Conservation (phyloP, 2,113 vertebrate genomes). For the Dunckerocampus dactyliophorus region DNA sequence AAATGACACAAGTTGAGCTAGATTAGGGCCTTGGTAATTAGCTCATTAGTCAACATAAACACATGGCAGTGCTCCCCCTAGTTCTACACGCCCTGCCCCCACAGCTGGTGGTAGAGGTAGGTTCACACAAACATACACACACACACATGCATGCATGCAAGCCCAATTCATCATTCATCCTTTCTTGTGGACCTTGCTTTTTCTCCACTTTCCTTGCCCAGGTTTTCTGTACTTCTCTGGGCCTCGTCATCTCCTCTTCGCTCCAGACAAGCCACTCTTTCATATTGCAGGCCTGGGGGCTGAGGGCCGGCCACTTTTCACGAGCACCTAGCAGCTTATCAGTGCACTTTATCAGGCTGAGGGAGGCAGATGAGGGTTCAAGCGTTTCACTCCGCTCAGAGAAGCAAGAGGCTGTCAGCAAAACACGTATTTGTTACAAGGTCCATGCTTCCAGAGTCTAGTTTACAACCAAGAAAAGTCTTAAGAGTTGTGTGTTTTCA, state of each 20-base stretch:
- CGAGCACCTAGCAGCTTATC: slow-evolving; percentile 83
- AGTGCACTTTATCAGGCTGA: slow-evolving; percentile 92
- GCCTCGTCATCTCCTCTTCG: slow-evolving; percentile 47
- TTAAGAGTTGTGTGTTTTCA: slow-evolving; percentile 25
- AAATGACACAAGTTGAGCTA: slow-evolving; percentile 71
- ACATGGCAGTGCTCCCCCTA: slow-evolving; percentile 53
- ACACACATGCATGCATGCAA: slow-evolving; percentile 24
- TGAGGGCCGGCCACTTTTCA: slow-evolving; percentile 74
- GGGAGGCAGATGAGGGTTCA: slow-evolving; percentile 86
- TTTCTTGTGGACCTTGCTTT: slow-evolving; percentile 42
- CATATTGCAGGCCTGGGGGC: slow-evolving; percentile 75
- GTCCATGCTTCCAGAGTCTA: slow-evolving; percentile 42
- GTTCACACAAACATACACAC: slow-evolving; percentile 22
- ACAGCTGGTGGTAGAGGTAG: slow-evolving; percentile 63
- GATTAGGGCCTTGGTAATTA: slow-evolving; percentile 72
- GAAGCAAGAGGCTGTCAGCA: slow-evolving; percentile 66
- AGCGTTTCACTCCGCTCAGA: slow-evolving; percentile 77
- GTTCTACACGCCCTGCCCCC: slow-evolving; percentile 38
- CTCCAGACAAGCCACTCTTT: slow-evolving; percentile 79
- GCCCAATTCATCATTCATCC: slow-evolving; percentile 48
- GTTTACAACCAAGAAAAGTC: slow-evolving; percentile 37
- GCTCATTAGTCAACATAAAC: slow-evolving; percentile 76
- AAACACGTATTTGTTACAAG: slow-evolving; percentile 81
- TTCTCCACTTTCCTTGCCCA: slow-evolving; percentile 9
- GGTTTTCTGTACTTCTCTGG: slow-evolving; percentile 31